Conservation (phyloP, 1,140 invertebrate species). For the Lerema accius region DNA sequence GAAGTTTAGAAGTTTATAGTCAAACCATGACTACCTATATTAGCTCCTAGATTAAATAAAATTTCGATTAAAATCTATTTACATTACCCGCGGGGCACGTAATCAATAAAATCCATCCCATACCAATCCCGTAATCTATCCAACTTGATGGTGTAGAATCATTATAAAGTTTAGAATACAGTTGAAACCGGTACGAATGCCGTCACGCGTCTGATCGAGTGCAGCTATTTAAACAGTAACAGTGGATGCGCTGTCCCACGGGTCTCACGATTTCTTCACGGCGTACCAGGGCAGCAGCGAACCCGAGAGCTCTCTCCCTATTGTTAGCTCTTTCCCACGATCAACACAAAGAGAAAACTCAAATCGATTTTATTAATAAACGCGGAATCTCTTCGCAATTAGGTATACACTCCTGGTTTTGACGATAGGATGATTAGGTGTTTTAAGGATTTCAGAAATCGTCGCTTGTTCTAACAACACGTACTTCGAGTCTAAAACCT, state of each 20-base stretch:
- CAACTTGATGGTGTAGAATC: background rate
- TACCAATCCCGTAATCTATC: background rate
- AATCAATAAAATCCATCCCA: background rate
- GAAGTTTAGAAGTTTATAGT: too few species aligned
- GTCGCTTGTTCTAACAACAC: too few species aligned
- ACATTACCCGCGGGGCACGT: too few species aligned
- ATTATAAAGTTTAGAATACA: constrained; percentile 22
- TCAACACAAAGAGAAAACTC: constrained; percentile 52
- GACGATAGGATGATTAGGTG: background rate
- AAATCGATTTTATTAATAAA: constrained; percentile 61
- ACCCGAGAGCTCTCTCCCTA: constrained; percentile 58
- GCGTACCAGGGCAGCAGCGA: constrained; percentile 48
- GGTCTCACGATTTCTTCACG: constrained; percentile 68
- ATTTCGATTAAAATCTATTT: too few species aligned
- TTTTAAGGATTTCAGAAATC: constrained; percentile 2
- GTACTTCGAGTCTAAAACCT: too few species aligned
- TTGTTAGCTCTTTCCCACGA: constrained; percentile 67
- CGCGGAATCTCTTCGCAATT: constrained; percentile 26
- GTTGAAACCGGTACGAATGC: constrained; percentile 39
- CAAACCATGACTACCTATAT: too few species aligned
- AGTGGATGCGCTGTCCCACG: constrained; percentile 49
- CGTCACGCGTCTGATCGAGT: constrained; percentile 42
- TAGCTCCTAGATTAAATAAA: too few species aligned
- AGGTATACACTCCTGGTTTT: constrained; percentile 6
- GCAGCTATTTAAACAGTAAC: constrained; percentile 54